Evolutionary conservation across 2,113 vertebrate genomes (phyloP).

Genomic region (Tragelaphus imberbis): DNA sequence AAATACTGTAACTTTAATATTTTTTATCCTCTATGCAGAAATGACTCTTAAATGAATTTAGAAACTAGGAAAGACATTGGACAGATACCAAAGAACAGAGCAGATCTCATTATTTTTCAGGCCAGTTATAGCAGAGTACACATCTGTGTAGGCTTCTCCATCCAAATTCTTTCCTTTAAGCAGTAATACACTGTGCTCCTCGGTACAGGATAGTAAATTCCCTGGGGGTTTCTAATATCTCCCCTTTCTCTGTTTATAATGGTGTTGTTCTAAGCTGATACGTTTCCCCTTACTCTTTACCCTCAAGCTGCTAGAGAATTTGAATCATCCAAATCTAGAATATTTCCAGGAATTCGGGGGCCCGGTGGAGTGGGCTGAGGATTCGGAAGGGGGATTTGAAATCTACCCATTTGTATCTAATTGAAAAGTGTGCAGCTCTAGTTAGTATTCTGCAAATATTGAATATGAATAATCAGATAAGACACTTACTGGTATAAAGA

Average conservation of each 20-base stretch:
- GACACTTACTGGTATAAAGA: slow-evolving; percentile 61
- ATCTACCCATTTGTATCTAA: slow-evolving; percentile 41
- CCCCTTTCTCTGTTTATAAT: not conserved
- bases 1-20: slow-evolving; percentile 77
- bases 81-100: slow-evolving; percentile 76
- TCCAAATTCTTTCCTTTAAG: not conserved
- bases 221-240: not conserved
- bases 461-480: slow-evolving; percentile 67
- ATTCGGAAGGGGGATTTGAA: not conserved
- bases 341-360: not conserved
- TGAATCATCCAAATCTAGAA: not conserved
- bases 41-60: slow-evolving; percentile 81
- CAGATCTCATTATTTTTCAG: slow-evolving; percentile 73
- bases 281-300: not conserved
- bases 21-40: slow-evolving; percentile 70
- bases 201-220: slow-evolving; percentile 23
- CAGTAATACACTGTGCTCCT: not conserved
- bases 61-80: slow-evolving; percentile 71
- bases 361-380: not conserved
- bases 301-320: not conserved
- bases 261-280: not conserved
- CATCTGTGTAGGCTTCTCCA: slow-evolving; percentile 58
- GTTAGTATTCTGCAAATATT: slow-evolving; percentile 69
- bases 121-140: slow-evolving; percentile 54
- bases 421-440: slow-evolving; percentile 39